A percentile compares a stretch with the other conserved stretches of the same genome.
phyloP scores from a whole-genome alignment of 92 coral and sea anemone genomes.

The Parazoanthus atlanticus region DNA sequence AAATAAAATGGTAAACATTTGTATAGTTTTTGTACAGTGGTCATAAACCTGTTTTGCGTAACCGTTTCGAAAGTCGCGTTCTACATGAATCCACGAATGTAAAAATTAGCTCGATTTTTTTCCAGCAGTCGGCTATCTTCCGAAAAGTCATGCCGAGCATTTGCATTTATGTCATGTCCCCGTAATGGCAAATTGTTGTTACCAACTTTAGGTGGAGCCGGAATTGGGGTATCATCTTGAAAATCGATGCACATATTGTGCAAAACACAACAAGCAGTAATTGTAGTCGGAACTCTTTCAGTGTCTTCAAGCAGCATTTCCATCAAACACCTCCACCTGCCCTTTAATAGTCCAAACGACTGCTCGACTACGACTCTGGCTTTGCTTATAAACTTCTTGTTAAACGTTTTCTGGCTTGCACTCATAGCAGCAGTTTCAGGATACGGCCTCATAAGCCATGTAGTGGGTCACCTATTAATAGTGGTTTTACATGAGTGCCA shows the following conservation, averaged over 20 bases:
- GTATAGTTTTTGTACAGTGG: too few relatives aligned
- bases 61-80: too few relatives aligned
- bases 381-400: slow-evolving; percentile 32
- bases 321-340: slow-evolving; percentile 62
- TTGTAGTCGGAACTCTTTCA: slow-evolving; percentile 52
- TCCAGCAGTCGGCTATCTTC: too few relatives aligned
- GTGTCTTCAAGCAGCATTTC: slow-evolving; percentile 45
- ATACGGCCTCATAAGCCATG: background rate
- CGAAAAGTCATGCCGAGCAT: background rate
- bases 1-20: too few relatives aligned
- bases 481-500: slow-evolving; percentile 47
- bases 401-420: slow-evolving; percentile 51
- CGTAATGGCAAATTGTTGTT: background rate
- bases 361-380: slow-evolving; percentile 45
- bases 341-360: slow-evolving; percentile 51
- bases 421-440: background rate
- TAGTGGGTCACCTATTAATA: slow-evolving; percentile 34
- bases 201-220: background rate
- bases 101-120: too few relatives aligned
- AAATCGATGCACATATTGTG: slow-evolving; percentile 58
- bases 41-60: too few relatives aligned
- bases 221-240: background rate
- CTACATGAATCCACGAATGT: too few relatives aligned
- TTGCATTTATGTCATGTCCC: slow-evolving; percentile 2
- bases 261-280: slow-evolving; percentile 58